phyloP scores from a whole-genome alignment of 2,888 invertebrate genomes.

The Caenorhabditis sp. region DNA sequence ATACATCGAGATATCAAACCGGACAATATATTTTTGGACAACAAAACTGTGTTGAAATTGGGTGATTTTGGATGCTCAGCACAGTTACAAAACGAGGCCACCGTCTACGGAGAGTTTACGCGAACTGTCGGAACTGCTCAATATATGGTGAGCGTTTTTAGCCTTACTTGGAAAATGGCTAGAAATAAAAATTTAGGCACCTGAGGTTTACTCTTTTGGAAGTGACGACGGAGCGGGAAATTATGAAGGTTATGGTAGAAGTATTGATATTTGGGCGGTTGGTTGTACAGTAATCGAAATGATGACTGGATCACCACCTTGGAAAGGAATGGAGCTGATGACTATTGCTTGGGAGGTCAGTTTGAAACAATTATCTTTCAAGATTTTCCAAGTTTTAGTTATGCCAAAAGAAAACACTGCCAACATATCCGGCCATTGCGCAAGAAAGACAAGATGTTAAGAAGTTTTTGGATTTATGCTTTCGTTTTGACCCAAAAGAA shows the following conservation, averaged over 20 bases:
- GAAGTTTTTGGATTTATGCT: conserved; percentile 81
- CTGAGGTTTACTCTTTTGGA: conserved; percentile 47
- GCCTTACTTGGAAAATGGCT: neutral
- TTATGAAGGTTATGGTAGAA: conserved; percentile 84
- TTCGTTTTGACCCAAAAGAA: conserved; percentile 82
- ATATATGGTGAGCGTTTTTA: conserved; percentile 80
- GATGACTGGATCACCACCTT: conserved; percentile 82
- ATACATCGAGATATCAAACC: conserved; percentile 93
- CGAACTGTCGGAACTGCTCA: conserved; percentile 93
- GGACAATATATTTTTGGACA: conserved; percentile 87
- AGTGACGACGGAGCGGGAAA: conserved; percentile 74
- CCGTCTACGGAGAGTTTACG: conserved; percentile 82
- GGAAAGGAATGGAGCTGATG: conserved; percentile 89
- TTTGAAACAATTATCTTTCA: neutral
- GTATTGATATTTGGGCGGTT: conserved; percentile 93
- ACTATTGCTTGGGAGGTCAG: conserved; percentile 80
- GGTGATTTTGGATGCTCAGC: conserved; percentile 55
- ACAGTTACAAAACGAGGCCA: conserved; percentile 37
- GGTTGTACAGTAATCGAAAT: conserved; percentile 95
- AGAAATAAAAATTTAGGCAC: conserved; percentile 27
- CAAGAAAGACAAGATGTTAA: conserved; percentile 59
- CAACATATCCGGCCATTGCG: conserved; percentile 26
- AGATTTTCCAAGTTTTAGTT: conserved; percentile 9
- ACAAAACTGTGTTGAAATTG: conserved; percentile 37
- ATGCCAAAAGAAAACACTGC: conserved; percentile 32